These are phyloP conservation scores for Archips crataeganus DNA, from an alignment of 2,888 invertebrate species.

Conservation along the genomic window DNA sequence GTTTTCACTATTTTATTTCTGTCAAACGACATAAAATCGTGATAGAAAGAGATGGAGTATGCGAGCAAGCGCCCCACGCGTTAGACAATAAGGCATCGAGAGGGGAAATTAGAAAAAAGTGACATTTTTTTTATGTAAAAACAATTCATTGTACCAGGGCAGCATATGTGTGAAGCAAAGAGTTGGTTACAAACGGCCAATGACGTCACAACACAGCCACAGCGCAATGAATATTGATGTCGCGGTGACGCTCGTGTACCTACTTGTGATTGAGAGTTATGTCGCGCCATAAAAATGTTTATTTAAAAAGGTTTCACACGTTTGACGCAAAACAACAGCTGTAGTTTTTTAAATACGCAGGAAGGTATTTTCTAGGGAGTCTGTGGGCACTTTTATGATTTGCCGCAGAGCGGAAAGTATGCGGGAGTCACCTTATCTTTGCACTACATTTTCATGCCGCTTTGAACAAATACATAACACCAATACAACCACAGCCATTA, in stretches of 20 bases:
- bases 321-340: background rate
- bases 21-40: no score
- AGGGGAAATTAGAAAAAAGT: background rate
- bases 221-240: constrained; percentile 28
- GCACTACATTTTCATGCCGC: no score
- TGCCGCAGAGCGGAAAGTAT: no score
- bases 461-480: no score
- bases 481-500: no score
- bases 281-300: constrained; percentile 9
- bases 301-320: constrained; percentile 9
- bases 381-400: no score
- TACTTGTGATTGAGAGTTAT: constrained; percentile 27
- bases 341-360: background rate
- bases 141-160: constrained; percentile 14
- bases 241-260: constrained; percentile 15
- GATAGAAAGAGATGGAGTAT: no score
- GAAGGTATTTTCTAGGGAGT: background rate
- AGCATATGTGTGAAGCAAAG: constrained; percentile 11
- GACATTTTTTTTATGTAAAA: background rate
- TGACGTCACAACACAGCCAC: constrained; percentile 18
- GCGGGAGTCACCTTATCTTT: no score
- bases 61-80: no score
- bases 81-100: no score
- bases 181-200: background rate
- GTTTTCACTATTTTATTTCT: no score